phyloP scores from a whole-genome alignment of 2,113 vertebrate species.

The Gorsachius goisagi region DNA sequence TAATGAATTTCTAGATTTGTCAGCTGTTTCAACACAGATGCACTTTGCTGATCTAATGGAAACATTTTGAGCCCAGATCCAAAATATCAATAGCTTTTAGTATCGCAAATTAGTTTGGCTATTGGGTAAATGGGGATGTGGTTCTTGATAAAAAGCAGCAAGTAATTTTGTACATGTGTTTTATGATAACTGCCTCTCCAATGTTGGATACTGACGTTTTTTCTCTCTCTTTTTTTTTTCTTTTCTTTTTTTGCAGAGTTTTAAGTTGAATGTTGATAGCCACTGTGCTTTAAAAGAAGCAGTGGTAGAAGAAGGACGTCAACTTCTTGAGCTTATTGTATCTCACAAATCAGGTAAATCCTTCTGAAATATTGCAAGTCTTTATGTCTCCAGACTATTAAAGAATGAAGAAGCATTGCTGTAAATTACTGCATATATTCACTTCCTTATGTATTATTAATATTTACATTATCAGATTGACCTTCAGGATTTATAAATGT shows the following conservation, averaged over 20 bases:
- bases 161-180: conserved; percentile 41
- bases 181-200: conserved; percentile 18
- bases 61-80: conserved; percentile 71
- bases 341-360: conserved; percentile 95
- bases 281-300: conserved; percentile 88
- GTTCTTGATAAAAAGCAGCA: conserved; percentile 70
- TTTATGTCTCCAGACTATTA: conserved; percentile 83
- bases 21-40: conserved; percentile 76
- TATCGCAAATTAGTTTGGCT: conserved; percentile 68
- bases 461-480: conserved; percentile 98
- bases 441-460: conserved; percentile 96
- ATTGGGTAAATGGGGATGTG: conserved; percentile 59
- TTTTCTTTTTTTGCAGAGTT: conserved; percentile 78
- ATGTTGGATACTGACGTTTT: neutral
- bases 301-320: conserved; percentile 90
- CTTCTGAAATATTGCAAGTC: conserved; percentile 81
- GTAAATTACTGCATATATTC: conserved; percentile 86
- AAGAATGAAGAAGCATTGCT: conserved; percentile 83
- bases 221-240: neutral
- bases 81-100: conserved; percentile 78
- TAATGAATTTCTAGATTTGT: conserved; percentile 77
- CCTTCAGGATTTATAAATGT: conserved; percentile 97
- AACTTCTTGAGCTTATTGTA: conserved; percentile 90
- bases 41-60: conserved; percentile 71
- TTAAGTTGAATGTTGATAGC: conserved; percentile 93